A percentile compares a stretch with the other conserved stretches of the same genome.
These are phyloP conservation scores for Hydrolagus affinis DNA, from an alignment of 2,113 vertebrate genomes.

Conservation along the genomic window DNA sequence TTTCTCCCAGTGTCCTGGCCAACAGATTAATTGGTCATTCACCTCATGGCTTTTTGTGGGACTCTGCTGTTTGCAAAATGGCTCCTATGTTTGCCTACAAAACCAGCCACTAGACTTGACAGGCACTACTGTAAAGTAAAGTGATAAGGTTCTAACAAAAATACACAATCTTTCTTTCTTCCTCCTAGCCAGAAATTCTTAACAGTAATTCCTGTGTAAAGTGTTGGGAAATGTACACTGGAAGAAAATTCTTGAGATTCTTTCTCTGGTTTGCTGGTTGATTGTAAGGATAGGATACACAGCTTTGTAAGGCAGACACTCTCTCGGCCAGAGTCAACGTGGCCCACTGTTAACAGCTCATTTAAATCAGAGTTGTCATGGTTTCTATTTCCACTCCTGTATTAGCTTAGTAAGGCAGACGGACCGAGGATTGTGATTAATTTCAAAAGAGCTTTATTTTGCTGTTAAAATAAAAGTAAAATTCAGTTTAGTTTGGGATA, in stretches of 20 bases:
- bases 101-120: constrained; percentile 33
- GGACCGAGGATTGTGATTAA: constrained; percentile 34
- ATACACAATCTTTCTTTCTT: constrained; percentile 37
- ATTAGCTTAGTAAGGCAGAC: constrained; percentile 37
- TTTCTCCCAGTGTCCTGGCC: background rate
- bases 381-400: constrained; percentile 38
- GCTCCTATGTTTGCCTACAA: too few relatives aligned
- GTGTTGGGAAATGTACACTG: constrained; percentile 24
- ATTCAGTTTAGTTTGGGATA: background rate
- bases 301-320: constrained; percentile 35
- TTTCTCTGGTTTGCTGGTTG: constrained; percentile 34
- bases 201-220: constrained; percentile 32
- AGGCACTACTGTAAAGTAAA: constrained; percentile 22
- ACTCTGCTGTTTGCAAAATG: background rate
- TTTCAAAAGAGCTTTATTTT: constrained; percentile 33
- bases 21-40: background rate
- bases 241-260: constrained; percentile 41
- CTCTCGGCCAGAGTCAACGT: constrained; percentile 41
- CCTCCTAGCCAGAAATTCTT: background rate
- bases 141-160: constrained; percentile 34
- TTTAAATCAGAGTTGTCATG: constrained; percentile 37
- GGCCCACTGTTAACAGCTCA: constrained; percentile 40
- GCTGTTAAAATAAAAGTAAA: background rate
- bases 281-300: background rate
- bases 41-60: constrained; percentile 30